A percentile compares a stretch with the other conserved stretches of the same genome.
Evolutionary conservation across 1,140 invertebrate species (phyloP).

Genomic region (Sesamia nonagrioides): DNA sequence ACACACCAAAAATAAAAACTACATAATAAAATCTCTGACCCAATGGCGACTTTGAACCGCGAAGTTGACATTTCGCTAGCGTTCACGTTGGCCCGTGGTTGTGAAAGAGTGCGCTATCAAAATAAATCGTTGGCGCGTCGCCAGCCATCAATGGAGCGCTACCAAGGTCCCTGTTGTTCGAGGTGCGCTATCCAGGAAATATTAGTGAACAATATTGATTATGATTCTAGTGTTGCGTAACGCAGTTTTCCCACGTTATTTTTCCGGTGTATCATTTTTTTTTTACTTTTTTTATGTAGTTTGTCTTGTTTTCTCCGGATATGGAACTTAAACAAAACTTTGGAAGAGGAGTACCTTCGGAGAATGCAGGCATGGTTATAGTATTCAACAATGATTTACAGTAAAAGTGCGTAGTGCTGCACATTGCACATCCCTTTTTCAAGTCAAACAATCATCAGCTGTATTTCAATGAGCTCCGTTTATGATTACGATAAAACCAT

Average conservation of each 20-base stretch:
- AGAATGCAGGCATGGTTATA: too few species aligned
- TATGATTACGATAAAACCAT: too few species aligned
- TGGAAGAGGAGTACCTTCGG: too few species aligned
- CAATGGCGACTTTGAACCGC: slow-evolving; percentile 32
- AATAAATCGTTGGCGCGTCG: slow-evolving; percentile 43
- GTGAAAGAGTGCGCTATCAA: slow-evolving; percentile 44
- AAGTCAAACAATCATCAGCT: too few species aligned
- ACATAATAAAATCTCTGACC: neutral
- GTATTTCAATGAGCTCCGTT: too few species aligned
- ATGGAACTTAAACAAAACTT: too few species aligned
- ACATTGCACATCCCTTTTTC: too few species aligned
- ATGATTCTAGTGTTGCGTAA: neutral
- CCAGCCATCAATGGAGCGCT: slow-evolving; percentile 48
- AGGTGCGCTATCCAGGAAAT: slow-evolving; percentile 28
- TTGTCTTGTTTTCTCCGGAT: too few species aligned
- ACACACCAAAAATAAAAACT: neutral
- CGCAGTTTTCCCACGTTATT: neutral
- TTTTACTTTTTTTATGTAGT: too few species aligned
- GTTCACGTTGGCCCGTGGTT: slow-evolving; percentile 8
- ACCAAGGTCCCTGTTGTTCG: slow-evolving; percentile 40
- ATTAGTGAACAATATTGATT: neutral
- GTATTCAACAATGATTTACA: too few species aligned
- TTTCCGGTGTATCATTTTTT: neutral
- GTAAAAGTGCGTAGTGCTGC: too few species aligned
- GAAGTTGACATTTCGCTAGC: slow-evolving; percentile 25